Base-by-base conservation (phyloP, 2,888 invertebrate species). In the Acleris sparsana region DNA sequence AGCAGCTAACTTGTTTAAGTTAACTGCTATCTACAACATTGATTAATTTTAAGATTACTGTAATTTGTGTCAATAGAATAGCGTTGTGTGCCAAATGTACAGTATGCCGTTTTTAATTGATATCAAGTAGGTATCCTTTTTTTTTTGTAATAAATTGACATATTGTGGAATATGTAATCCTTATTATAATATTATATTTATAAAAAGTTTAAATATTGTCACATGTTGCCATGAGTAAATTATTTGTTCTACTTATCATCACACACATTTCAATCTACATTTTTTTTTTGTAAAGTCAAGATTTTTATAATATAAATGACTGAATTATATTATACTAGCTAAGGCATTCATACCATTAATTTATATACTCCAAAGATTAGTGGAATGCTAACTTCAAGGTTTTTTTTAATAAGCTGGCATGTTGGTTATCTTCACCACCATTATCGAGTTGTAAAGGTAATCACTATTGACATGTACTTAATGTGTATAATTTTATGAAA, bases 301-400 rank as follows among this genome's bases (percentile, higher is more conserved):
- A 44, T 60, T 51, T n/a, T 46, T 65, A 55, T 33, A 39, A 1
- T 39, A 49, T 53, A 29, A 60, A 44, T 53, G 59, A 64, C 53
- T 64, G 59, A 64, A 39, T 43, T 17, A 59, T 63, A 53, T n/a
- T 58, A 53, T 53, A 55, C 49, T 43, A 53, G 22, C 48, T 49
- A 29, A 63, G 29, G 53, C 16, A 22, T 57, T 48, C 57, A 67
- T 62, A 53, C 44, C 29, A 46, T n/a, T 22, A 57, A 46, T 57
- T 22, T 51, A 44, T 43, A 17, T 62, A 53, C 53, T 67, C 70
- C 70, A 70, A 70, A 70, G 70, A 70, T 62, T 69, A 70, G 64
- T 65, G 65, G 62, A 62, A 64, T 59, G 56, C 18, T 17, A 65
- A 55, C 4, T 18, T 18, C n/a, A 52, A 60, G 48, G 59, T 48